Evolutionary conservation across 1,140 invertebrate species (phyloP), one percentile per base, ranked within the genome.

Genomic region (Aphis craccivora): DNA sequence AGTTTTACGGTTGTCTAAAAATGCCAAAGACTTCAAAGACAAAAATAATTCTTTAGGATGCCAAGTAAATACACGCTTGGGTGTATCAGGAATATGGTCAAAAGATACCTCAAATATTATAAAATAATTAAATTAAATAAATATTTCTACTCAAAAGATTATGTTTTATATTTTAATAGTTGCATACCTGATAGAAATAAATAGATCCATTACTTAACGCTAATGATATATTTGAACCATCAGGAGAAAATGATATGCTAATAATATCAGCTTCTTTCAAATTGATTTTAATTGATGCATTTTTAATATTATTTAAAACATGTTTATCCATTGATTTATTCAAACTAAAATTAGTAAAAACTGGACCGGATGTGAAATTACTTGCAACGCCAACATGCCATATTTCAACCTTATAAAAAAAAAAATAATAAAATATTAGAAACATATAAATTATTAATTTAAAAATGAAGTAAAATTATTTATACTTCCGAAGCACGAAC

Each of bases 151-250:
- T n/a, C 2, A 20, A 67, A 67, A 7, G 8, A 23, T 40, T 43
- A 67, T 8, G 18, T 20, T 30, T 30, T 18, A 51, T 51, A 51
- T 51, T 51, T 51, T 51, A 51, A 51, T 51, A 51, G 14, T 22
- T 94, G 94, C 94, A 95, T 94, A 98, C 97, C 96, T 99, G 98
- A 95, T 98, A 99, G 95, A 99, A 99, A 95, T 98, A 98, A 2
- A 99, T 97, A 95, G 97, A 96, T 93, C 98, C 98, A 96, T 99
- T 98, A 1, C 96, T 95, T 95, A 97, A 97, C 11, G 98, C 98
- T 48, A 98, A 98, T 9, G 98, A 98, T 76, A 99, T 96, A 2
- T 98, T 98, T 48, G 98, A 98, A 30, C 98, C 98, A 96, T 99
- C 98, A 1, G 98, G 98, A 90, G 98, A 98, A 95, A 99, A 98